A percentile compares a stretch with the other conserved stretches of the same genome.
Conservation (phyloP, 2,113 vertebrate species). For the Caranx melampygus region DNA sequence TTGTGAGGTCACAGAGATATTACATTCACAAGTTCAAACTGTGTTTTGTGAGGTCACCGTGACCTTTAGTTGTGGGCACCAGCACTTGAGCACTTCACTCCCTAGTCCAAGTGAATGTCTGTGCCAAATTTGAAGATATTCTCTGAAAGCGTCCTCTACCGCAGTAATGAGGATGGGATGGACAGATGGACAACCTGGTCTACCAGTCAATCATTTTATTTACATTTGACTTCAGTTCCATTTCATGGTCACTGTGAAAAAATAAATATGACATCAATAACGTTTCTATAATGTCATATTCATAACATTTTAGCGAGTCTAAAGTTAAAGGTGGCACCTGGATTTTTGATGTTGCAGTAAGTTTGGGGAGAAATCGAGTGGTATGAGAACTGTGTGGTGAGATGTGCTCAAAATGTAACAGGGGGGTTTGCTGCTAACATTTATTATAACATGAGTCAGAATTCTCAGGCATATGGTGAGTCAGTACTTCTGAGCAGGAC, state of each 20-base stretch:
- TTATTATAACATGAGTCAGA: conserved; percentile 9
- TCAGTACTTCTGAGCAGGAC: conserved; percentile 18
- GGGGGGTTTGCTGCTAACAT: conserved; percentile 6
- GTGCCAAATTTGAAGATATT: too few species aligned
- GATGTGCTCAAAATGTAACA: background rate
- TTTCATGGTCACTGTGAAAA: background rate
- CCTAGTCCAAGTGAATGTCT: too few species aligned
- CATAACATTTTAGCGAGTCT: background rate
- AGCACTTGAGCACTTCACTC: too few species aligned
- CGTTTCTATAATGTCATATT: background rate
- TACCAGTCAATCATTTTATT: background rate
- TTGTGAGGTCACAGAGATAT: too few species aligned
- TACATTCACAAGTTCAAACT: too few species aligned
- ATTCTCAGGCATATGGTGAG: background rate
- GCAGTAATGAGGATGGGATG: too few species aligned
- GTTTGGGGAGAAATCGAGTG: background rate
- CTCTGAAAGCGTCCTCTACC: too few species aligned
- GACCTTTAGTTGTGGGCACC: too few species aligned
- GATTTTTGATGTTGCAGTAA: too few species aligned
- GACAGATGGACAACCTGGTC: background rate
- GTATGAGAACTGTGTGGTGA: background rate
- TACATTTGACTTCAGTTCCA: too few species aligned
- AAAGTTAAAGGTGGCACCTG: background rate
- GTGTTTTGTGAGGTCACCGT: too few species aligned
- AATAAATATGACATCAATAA: background rate